phyloP scores from a whole-genome alignment of 2,797 vertebrate species.

The Peromyscus attwateri region DNA sequence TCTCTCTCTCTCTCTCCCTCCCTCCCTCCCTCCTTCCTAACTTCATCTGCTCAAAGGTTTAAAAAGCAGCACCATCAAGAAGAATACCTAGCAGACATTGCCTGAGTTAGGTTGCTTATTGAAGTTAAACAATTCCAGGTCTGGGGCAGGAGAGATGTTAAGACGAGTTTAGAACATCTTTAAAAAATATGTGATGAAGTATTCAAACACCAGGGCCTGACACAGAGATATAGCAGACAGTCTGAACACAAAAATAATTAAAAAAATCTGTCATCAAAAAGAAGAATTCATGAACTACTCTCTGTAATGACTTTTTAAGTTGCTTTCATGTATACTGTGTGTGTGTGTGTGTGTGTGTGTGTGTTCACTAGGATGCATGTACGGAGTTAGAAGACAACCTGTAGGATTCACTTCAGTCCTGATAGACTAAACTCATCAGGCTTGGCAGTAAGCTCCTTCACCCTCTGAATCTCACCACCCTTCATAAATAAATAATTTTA shows the following conservation, averaged over 20 bases:
- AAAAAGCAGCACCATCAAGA: background rate
- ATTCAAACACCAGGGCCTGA: background rate
- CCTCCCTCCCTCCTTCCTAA: background rate
- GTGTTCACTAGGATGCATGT: background rate
- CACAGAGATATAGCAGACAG: background rate
- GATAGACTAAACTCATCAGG: background rate
- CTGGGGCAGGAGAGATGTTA: background rate
- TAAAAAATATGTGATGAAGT: background rate
- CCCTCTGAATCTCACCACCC: background rate
- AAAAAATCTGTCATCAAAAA: background rate
- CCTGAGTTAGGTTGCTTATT: background rate
- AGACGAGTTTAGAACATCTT: background rate
- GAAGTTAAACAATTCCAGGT: background rate
- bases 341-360: background rate
- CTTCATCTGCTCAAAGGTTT: background rate
- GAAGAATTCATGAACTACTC: background rate
- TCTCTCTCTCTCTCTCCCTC: too few relatives aligned
- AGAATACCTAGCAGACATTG: background rate
- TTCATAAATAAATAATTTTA: background rate
- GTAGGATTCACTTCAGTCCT: background rate
- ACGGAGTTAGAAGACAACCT: background rate
- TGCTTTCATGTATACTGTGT: background rate
- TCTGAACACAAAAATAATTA: background rate
- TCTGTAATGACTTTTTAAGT: background rate
- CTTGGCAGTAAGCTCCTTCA: background rate